Percentiles rank a stretch among this genome's conserved stretches.
phyloP scores from a whole-genome alignment of 2,888 invertebrate genomes.

The Drosophila koepferae region DNA sequence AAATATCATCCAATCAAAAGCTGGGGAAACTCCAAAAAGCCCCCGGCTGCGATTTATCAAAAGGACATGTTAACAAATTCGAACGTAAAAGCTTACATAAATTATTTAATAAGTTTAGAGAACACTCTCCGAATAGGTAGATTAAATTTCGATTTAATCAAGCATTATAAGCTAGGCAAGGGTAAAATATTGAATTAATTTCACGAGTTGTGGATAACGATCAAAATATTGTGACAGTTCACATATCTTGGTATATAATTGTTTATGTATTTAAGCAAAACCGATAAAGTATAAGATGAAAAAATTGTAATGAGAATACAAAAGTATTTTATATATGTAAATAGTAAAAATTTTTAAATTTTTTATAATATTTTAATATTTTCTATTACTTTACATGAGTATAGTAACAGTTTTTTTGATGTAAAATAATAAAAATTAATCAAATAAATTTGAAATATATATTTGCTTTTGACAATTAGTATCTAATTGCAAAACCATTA shows the following conservation, averaged over 20 bases:
- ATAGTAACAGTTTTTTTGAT: too few relatives aligned
- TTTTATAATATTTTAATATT: too few relatives aligned
- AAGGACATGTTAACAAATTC: background rate
- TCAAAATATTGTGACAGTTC: too few relatives aligned
- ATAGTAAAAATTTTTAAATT: too few relatives aligned
- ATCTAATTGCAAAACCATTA: too few relatives aligned
- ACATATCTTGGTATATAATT: background rate
- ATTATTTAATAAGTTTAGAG: background rate
- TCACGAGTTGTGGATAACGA: background rate
- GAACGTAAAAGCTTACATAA: background rate
- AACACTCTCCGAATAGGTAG: background rate
- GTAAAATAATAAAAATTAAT: too few relatives aligned
- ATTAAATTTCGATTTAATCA: background rate
- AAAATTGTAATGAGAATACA: too few relatives aligned
- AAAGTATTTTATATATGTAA: too few relatives aligned
- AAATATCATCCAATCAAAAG: background rate
- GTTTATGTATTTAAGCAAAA: background rate
- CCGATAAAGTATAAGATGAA: too few relatives aligned
- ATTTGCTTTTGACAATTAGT: too few relatives aligned
- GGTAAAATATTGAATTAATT: conserved; percentile 10
- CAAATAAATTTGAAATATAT: too few relatives aligned
- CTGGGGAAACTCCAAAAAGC: conserved; percentile 5
- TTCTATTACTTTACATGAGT: too few relatives aligned
- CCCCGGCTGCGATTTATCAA: background rate
- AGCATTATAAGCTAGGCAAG: conserved; percentile 1